Evolutionary conservation across 2,797 vertebrate species (phyloP), one percentile per base, ranked within the genome.

Genomic region (Anguilla pacifica): DNA sequence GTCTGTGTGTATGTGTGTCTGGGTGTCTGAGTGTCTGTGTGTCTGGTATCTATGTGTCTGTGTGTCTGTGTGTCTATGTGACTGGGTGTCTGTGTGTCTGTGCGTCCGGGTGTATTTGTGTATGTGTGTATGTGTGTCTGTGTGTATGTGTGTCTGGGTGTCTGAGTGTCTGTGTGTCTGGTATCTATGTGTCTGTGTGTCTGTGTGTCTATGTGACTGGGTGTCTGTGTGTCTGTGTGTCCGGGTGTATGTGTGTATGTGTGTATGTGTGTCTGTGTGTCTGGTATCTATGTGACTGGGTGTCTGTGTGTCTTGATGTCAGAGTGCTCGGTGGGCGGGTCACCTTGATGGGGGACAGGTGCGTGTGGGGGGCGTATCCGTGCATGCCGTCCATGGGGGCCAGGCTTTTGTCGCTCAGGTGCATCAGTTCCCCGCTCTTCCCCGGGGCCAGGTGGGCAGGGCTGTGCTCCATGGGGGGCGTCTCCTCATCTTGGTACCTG

Each of bases 401-500:
- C 49, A 97, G 96, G 95, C 97, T 98, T 94, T 98, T 98, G 95
- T 97, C 97, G 61, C 97, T 97, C 96, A 98, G 97, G 90, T 98
- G 97, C 93, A 97, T 96, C 95, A 97, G 97, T 93, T 98, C 97
- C 15, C 97, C 97, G 91, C 97, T 97, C 96, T 98, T 98, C 94
- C 97, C 98, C 95, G 97, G 96, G 94, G 95, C 95, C 95, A 98
- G 96, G 95, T 99, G 98, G 94, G 98, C 96, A 91, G 98, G 98
- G 94, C 98, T 98, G 96, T 98, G 97, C 96, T 99, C 98, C 97
- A 98, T 95, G 94, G 98, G 98, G 92, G 98, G 98, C 92, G 97
- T 98, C 96, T 99, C 98, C 96, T 99, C 98, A 98, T 99, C 98
- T 95, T 99, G 98, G 95, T 98, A 99, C 94, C 98, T 97, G 96